Percentiles rank a stretch among this genome's conserved stretches.
Conservation (phyloP, 2,113 vertebrate genomes). For the Chaenocephalus aceratus region DNA sequence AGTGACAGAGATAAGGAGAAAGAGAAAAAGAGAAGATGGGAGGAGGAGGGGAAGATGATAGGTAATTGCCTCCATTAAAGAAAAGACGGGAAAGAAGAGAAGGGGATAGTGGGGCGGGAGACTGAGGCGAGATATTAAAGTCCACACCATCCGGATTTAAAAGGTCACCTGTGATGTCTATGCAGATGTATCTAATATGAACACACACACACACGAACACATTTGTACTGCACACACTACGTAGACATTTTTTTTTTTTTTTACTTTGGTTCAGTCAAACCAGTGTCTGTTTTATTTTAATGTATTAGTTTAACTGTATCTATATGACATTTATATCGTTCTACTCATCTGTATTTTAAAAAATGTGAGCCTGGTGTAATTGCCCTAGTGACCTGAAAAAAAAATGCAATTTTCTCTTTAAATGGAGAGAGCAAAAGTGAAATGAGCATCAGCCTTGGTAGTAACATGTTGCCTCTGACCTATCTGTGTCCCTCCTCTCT, state of each 20-base stretch:
- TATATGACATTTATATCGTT: background rate
- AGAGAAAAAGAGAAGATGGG: conserved; percentile 26
- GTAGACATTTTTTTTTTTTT: conserved; percentile 1
- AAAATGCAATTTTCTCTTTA: conserved; percentile 20
- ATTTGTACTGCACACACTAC: conserved; percentile 2
- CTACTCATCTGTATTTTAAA: conserved; percentile 14
- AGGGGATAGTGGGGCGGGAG: background rate
- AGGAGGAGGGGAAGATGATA: conserved; percentile 70
- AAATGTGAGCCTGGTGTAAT: conserved; percentile 10
- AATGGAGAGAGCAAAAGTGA: conserved; percentile 50
- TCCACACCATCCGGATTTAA: conserved; percentile 55
- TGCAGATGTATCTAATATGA: conserved; percentile 32
- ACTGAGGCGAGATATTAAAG: conserved; percentile 47
- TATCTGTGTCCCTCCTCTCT: conserved; percentile 42
- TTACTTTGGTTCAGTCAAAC: conserved; percentile 18
- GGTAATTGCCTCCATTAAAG: conserved; percentile 78
- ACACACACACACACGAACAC: conserved; percentile 26
- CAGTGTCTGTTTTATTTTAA: background rate
- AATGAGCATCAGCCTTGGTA: conserved; percentile 44
- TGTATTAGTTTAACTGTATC: background rate
- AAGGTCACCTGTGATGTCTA: conserved; percentile 73
- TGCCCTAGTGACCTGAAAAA: conserved; percentile 1
- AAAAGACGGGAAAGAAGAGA: conserved; percentile 34
- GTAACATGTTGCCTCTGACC: conserved; percentile 49
- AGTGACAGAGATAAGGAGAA: conserved; percentile 26